A percentile compares a stretch with the other conserved stretches of the same genome.
Evolutionary conservation across 2,797 vertebrate genomes (phyloP).

Genomic region (Phoebastria nigripes): DNA sequence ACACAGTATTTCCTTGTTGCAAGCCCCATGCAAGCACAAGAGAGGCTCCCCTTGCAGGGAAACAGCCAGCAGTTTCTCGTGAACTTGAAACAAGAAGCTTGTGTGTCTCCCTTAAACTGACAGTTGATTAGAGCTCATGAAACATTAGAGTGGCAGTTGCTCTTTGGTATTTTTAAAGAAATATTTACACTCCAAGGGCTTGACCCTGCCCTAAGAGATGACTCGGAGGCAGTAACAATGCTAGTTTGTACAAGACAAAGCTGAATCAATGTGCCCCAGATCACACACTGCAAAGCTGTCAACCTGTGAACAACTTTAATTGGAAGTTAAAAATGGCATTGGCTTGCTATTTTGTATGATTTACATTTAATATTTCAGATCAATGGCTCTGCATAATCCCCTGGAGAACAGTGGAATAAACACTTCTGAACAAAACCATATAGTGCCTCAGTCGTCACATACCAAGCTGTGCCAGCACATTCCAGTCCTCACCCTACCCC

Average conservation of each 20-base stretch:
- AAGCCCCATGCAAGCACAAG: not conserved
- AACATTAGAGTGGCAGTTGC: not conserved
- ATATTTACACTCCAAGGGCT: not conserved
- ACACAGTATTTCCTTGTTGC: not conserved
- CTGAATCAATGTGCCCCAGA: not conserved
- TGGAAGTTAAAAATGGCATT: not conserved
- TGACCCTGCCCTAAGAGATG: not conserved
- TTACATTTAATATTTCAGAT: not conserved
- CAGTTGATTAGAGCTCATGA: not conserved
- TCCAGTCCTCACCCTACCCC: not conserved
- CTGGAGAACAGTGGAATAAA: not conserved
- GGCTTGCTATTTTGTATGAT: not conserved
- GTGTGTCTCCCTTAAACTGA: not conserved
- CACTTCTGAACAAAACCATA: not conserved
- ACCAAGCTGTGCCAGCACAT: not conserved
- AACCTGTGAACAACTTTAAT: not conserved
- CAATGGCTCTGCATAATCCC: not conserved
- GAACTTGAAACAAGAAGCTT: not conserved
- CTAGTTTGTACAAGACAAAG: not conserved
- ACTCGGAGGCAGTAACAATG: not conserved
- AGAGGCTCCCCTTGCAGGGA: not conserved
- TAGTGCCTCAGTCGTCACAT: fast-evolving
- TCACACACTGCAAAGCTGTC: not conserved
- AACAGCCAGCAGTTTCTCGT: not conserved
- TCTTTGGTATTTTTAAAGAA: slow-evolving; percentile 1